Evolutionary conservation across 2,797 vertebrate species (phyloP).

Genomic region (Florisuga fusca): DNA sequence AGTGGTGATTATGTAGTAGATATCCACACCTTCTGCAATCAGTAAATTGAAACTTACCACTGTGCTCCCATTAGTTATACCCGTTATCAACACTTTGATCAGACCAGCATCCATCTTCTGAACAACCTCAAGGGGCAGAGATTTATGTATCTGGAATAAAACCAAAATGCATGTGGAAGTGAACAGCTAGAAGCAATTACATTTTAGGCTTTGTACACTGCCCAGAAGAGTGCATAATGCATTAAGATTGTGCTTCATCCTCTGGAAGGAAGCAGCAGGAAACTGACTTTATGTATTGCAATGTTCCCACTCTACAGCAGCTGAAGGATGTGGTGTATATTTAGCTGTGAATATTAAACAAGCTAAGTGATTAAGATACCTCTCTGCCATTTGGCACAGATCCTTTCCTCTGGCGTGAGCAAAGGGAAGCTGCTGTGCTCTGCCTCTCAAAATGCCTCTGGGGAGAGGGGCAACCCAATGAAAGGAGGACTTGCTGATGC

Average conservation of each 20-base stretch:
- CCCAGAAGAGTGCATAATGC: background rate
- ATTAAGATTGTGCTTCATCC: background rate
- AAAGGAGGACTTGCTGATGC: background rate
- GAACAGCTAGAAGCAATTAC: background rate
- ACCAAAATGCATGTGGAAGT: background rate
- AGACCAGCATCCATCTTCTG: conserved; percentile 75
- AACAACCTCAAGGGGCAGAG: conserved; percentile 69
- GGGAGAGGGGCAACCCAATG: background rate
- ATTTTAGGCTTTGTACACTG: background rate
- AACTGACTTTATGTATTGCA: background rate
- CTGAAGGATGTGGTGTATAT: background rate
- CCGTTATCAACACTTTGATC: conserved; percentile 78
- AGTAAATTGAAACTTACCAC: conserved; percentile 81
- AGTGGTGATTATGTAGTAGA: conserved; percentile 54
- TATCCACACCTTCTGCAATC: conserved; percentile 64
- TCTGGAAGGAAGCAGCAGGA: background rate
- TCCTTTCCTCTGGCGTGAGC: background rate
- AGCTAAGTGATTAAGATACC: background rate
- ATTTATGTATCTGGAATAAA: conserved; percentile 77
- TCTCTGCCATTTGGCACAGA: background rate
- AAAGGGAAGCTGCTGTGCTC: background rate
- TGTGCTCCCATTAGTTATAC: conserved; percentile 80
- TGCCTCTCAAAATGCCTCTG: background rate
- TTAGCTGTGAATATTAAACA: conserved; percentile 1
- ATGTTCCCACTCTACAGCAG: background rate